Percentiles rank a stretch among this genome's conserved stretches.
These are phyloP conservation scores for Ptilonorhynchus violaceus DNA, from an alignment of 2,113 vertebrate genomes.

Conservation along the genomic window DNA sequence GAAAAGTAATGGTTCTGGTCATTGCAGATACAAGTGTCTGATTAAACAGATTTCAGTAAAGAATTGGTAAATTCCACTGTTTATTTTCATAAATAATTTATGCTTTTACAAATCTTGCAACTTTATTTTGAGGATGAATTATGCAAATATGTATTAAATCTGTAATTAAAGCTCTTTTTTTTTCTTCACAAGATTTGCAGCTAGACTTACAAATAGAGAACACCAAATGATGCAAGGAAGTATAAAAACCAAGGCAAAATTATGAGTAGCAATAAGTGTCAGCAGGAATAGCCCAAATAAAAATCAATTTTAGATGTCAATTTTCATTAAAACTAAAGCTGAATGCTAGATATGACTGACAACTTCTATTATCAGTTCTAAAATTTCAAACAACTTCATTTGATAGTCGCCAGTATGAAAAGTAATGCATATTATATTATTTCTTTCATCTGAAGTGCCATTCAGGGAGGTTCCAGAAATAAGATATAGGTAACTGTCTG, in stretches of 20 bases:
- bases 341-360: neutral
- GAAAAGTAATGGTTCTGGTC: neutral
- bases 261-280: neutral
- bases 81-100: neutral
- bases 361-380: neutral
- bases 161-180: neutral
- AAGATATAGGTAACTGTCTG: neutral
- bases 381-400: neutral
- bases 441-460: neutral
- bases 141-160: neutral
- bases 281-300: neutral
- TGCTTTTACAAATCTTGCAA: neutral
- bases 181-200: neutral
- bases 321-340: conserved; percentile 11
- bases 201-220: neutral
- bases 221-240: neutral
- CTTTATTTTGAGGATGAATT: neutral
- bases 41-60: neutral
- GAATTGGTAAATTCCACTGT: neutral
- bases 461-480: neutral
- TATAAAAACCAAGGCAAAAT: neutral
- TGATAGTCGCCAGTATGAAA: neutral
- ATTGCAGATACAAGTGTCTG: neutral
- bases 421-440: neutral
- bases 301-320: neutral